Base-by-base conservation (phyloP, 1,140 invertebrate genomes). In the Pteromalus puparum region DNA sequence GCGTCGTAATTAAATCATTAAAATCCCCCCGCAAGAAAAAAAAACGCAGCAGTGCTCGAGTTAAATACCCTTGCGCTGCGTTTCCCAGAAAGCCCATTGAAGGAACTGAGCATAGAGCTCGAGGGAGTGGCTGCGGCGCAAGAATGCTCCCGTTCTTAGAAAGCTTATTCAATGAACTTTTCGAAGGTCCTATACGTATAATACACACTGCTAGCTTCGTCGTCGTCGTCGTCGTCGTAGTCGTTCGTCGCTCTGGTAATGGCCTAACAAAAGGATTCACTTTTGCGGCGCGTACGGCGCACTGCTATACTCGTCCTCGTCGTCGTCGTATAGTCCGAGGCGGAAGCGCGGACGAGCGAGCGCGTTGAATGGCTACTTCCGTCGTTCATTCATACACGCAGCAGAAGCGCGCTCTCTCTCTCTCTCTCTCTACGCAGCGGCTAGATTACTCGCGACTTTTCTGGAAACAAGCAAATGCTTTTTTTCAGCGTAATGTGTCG, bases 291-390 rank as follows among this genome's bases (percentile, higher is more conserved):
- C 34, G 67, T 15, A n/a, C 34, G 53, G 53, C 77, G 74, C 24
- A 78, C 24, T 24, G 28, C 15, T 12, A n/a, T 12, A 24, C 48
- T 61, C 53, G 53, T 61, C 53, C 15, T n/a, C 53, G 53, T 61
- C 18, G 48, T 21, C 48, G 53, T 61, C 53, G 18, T 61, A 21
- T 78, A 68, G 10, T 76, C 67, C 75, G 48, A 67, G 76, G 73
- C 86, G 88, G 88, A 89, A 87, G 82, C 82, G 83, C 72, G 87
- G 87, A 88, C 87, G 87, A 88, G 83, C 81, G 86, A 88, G 80
- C 85, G 68, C 81, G 34, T 42, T 88, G 88, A 88, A 86, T 83
- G 84, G 72, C 13, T 48, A 81, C 85, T 87, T 89, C 88, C 88
- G 88, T 89, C 86, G 85, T 86, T 85, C 83, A 81, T 79, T 81